Evolutionary conservation across 2,113 vertebrate species (phyloP).

Genomic region (Lamprotornis superbus): DNA sequence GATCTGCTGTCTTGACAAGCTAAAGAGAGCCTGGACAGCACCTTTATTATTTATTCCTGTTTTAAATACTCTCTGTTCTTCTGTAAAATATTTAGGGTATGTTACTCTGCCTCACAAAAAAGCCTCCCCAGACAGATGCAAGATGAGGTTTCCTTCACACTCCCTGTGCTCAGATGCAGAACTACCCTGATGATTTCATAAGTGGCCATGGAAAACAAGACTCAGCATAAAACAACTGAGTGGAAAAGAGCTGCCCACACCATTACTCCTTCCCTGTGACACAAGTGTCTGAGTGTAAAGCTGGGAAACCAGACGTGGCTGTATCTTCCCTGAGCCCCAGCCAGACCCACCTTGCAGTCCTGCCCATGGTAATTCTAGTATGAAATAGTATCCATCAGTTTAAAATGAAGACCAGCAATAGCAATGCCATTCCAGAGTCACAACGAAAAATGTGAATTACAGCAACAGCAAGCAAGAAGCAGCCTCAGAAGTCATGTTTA

Average conservation of each 20-base stretch:
- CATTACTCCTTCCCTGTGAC: background rate
- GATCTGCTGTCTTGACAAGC: background rate
- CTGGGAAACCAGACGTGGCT: background rate
- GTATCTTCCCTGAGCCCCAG: background rate
- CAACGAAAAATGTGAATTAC: background rate
- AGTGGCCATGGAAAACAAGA: background rate
- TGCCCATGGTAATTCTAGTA: rapidly evolving
- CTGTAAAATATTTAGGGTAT: background rate
- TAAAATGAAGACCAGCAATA: background rate
- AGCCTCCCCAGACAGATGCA: background rate
- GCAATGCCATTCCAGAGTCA: background rate
- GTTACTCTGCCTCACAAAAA: background rate
- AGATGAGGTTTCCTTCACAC: background rate
- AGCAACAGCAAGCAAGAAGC: background rate
- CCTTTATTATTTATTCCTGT: background rate
- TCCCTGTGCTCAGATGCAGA: background rate
- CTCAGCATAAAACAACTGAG: background rate
- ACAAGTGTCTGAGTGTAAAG: background rate
- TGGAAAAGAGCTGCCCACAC: background rate
- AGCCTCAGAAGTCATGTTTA: background rate
- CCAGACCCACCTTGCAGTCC: background rate
- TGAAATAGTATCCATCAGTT: background rate
- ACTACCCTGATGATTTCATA: background rate
- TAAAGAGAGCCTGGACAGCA: background rate
- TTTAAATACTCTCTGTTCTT: background rate